These are phyloP conservation scores for Aphaenogaster rudis DNA, from an alignment of 1,140 invertebrate species.

Conservation along the genomic window DNA sequence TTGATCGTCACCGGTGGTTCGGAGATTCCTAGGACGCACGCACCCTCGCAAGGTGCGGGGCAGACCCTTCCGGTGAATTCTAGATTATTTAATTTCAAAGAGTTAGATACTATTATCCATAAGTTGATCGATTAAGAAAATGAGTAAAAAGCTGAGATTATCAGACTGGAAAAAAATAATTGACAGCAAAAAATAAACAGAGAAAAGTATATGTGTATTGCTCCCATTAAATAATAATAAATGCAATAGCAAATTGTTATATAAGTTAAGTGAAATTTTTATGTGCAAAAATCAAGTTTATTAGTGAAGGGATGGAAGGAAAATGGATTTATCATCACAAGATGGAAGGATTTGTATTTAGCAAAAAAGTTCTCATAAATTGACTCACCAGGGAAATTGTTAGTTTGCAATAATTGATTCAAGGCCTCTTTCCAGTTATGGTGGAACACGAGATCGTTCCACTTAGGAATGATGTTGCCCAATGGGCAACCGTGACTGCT, in stretches of 20 bases:
- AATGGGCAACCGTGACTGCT: conserved; percentile 98
- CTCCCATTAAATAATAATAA: neutral
- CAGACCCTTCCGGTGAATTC: conserved; percentile 99
- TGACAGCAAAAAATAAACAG: neutral
- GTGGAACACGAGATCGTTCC: conserved; percentile 98
- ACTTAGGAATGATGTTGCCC: conserved; percentile 99
- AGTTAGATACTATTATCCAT: neutral
- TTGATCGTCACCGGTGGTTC: conserved; percentile 99
- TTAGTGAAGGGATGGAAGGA: neutral
- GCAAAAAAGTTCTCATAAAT: conserved; percentile 19
- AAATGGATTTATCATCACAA: neutral
- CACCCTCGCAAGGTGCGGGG: conserved; percentile 99
- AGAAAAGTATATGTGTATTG: neutral
- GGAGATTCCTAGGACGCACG: conserved; percentile 98
- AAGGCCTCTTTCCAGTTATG: conserved; percentile 99
- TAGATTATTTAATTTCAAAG: conserved; percentile 72
- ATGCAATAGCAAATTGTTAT: neutral
- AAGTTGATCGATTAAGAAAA: neutral
- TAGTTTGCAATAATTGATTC: conserved; percentile 97
- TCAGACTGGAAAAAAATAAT: neutral
- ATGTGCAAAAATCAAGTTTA: neutral
- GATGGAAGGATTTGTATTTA: neutral
- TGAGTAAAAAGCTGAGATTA: neutral
- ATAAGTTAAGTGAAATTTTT: neutral
- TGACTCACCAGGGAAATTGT: conserved; percentile 96